Evolutionary conservation across 2,797 vertebrate genomes (phyloP).

Genomic region (Sebastes taczanowskii): DNA sequence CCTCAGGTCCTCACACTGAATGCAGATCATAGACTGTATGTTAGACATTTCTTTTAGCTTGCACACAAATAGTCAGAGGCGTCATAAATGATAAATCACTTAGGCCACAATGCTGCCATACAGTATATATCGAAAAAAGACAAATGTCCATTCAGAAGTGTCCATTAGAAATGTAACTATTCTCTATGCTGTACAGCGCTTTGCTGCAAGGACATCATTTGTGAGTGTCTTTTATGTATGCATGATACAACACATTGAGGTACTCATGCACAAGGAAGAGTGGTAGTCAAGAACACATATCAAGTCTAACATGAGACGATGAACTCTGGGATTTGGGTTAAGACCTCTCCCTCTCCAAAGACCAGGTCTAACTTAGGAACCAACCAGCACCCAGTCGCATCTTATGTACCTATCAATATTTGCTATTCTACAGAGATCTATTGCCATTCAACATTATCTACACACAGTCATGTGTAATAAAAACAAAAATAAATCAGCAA

Average conservation of each 20-base stretch:
- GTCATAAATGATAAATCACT: neutral
- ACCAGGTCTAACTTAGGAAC: no score
- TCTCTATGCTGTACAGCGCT: neutral
- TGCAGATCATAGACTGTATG: neutral
- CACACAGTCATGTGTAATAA: neutral
- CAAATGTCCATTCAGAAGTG: no score
- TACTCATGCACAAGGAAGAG: neutral
- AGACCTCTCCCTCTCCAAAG: neutral
- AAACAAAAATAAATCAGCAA: neutral
- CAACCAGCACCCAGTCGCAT: neutral
- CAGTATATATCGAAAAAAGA: neutral
- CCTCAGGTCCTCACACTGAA: neutral
- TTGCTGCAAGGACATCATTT: neutral
- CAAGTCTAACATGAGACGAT: neutral
- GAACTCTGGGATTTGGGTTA: neutral
- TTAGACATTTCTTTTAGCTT: neutral
- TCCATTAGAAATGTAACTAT: no score
- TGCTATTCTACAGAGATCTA: neutral
- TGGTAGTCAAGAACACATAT: neutral
- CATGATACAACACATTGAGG: neutral
- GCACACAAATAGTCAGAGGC: neutral
- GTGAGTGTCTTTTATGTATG: neutral
- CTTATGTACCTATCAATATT: neutral
- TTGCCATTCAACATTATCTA: neutral
- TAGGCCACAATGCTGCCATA: neutral